Base-by-base conservation (phyloP, 2,888 invertebrate species). In the Drosophila tanythrix region DNA sequence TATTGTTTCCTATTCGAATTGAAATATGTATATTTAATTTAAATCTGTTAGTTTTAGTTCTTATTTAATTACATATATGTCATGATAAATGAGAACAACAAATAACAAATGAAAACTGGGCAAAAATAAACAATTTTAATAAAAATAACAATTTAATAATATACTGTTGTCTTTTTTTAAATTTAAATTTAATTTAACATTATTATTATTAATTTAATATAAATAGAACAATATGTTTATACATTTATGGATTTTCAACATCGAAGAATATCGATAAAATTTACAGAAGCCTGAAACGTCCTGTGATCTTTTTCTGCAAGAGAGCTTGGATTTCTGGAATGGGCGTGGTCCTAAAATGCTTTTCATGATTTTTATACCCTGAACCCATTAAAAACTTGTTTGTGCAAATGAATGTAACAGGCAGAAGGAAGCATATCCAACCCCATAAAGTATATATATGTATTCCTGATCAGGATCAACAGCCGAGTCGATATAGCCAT, bases 141-240 rank as follows among this genome's bases (percentile, higher is more conserved):
- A 88, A 85, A 83, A 68, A 65, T 83, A 75, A 74, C 62, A 70
- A 74, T 74, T 81, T 67, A 83, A 74, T 86, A 77, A 83, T 60
- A 62, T 40, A 69, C 0, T 1, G 27, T 15, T 15, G 46, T 11
- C 18, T 6, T 58, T 62, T 36, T 62, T 74, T 73, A 7, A 46
- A 21, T 13, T 13, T 13, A 36, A 36, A 36, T 36, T 31, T 31
- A 8, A 33, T 33, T 33, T 33, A 33, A 10, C 33, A 33, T 33
- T 33, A 33, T 33, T 11, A 33, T 33, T 33, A 11, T 33, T 11
- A 3, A 3, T 11, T 33, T 33, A 33, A 33, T 3, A 33, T 10
- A 10, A 31, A 31, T 10, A 13, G 1, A 21, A 0, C 21, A 43
- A 6, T 7, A 3, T 43, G 13, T 21, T 43, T 21, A 43, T 13